Base-by-base conservation (phyloP, 1,140 invertebrate species). In the Pemphigus obesinymphae region DNA sequence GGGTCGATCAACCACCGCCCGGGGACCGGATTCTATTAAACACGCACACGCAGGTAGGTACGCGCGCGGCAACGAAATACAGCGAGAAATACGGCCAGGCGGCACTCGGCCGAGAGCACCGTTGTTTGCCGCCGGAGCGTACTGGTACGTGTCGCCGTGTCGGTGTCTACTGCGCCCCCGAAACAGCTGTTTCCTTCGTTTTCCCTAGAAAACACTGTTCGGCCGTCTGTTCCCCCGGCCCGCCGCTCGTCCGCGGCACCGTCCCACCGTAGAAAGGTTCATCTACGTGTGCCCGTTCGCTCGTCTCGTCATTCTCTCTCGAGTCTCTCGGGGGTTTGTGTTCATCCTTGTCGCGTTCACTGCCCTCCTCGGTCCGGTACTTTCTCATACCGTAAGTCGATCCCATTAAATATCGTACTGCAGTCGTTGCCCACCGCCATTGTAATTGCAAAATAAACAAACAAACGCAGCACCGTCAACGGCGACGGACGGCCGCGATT, bases 121-220 rank as follows among this genome's bases (percentile, higher is more conserved):
- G n/a, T 45, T 70, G 37, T 29, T 70, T 34, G 31, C 34, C 40
- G 37, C 23, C 66, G 15, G n/a, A 70, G n/a, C 7, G 37, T n/a
- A n/a, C n/a, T n/a, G n/a, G n/a, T n/a, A 13, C 13, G 23, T 29
- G 20, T 45, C 29, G n/a, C 37, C 23, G 66, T 26, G 66, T 17
- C 40, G 31, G 29, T 61, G 26, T 61, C 6, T 29, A 61, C 58
- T 20, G 26, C 58, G 31, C 23, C 40, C 20, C 23, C 40, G 68
- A 45, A n/a, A 70, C 68, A 70, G 68, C 68, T 70, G 68, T 70
- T 70, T 70, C 6, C 66, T 13, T 26, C 11, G 53, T 58, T 58
- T 58, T 58, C 23, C 7, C 8, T 45, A 10, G n/a, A 23, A 26
- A 68, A 68, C 37, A 23, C 0, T n/a, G 66, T 68, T 43, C 20